Percentiles rank a stretch among this genome's conserved stretches.
These are phyloP conservation scores for Pomatostomus ruficeps DNA, from an alignment of 2,113 vertebrate genomes.

Conservation along the genomic window DNA sequence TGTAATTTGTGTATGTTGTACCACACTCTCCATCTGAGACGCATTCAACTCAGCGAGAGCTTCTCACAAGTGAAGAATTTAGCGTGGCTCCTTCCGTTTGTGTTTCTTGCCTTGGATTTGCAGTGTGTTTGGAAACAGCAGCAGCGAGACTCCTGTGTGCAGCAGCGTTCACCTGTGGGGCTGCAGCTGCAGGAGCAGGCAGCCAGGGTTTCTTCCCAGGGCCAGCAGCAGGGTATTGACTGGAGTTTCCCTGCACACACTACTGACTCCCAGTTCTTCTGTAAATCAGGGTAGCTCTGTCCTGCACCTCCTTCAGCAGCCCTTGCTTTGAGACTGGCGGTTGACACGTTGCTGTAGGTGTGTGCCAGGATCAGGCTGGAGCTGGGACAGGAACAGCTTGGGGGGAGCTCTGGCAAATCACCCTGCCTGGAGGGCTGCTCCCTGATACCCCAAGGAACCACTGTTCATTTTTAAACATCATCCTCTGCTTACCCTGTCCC, in stretches of 20 bases:
- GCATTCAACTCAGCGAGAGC: not conserved
- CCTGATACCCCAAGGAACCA: not conserved
- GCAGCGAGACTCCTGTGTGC: not conserved
- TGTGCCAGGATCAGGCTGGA: not conserved
- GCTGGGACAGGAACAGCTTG: not conserved
- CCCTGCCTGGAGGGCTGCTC: not conserved
- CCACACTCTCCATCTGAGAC: not conserved
- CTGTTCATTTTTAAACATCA: not conserved
- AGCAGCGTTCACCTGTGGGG: not conserved
- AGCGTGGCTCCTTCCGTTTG: not conserved
- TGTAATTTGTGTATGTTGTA: not conserved
- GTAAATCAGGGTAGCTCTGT: not conserved
- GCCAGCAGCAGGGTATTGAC: not conserved
- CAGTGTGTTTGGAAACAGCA: not conserved
- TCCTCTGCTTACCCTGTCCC: not conserved
- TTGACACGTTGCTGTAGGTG: not conserved
- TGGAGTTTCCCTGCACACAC: not conserved
- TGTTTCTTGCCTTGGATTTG: not conserved
- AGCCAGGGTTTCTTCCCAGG: not conserved
- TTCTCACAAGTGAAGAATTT: not conserved
- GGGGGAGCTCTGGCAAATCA: not conserved
- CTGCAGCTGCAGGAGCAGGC: not conserved
- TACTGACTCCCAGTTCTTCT: not conserved
- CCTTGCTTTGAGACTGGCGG: not conserved
- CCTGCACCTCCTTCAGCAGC: not conserved